These are phyloP conservation scores for Salvelinus sp. DNA, from an alignment of 2,113 vertebrate species.

Conservation along the genomic window DNA sequence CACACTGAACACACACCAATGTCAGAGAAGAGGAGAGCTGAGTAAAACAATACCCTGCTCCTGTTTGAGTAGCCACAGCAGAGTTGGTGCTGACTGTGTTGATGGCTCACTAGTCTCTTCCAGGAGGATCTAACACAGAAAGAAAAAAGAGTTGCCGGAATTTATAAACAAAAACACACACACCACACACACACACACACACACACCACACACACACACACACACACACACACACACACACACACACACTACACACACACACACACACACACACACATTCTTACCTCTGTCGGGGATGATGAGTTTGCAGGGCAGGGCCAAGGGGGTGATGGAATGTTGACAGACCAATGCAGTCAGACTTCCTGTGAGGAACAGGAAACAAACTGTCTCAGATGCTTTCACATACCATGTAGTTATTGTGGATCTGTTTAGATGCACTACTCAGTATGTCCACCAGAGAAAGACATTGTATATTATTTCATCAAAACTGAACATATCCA, in stretches of 20 bases:
- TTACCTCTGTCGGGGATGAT: constrained; percentile 93
- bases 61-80: constrained; percentile 88
- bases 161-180: background rate
- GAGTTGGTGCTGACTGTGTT: constrained; percentile 86
- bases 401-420: background rate
- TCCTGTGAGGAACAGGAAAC: constrained; percentile 70
- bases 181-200: background rate
- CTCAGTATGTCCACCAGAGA: constrained; percentile 50
- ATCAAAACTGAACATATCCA: no score
- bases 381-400: background rate
- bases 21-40: background rate
- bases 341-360: constrained; percentile 93
- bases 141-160: background rate
- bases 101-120: constrained; percentile 79
- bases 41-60: constrained; percentile 82
- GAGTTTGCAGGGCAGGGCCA: constrained; percentile 92
- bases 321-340: constrained; percentile 93
- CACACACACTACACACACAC: background rate
- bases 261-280: background rate
- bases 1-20: background rate
- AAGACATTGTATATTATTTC: constrained; percentile 2
- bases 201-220: constrained; percentile 7
- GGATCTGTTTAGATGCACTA: background rate
- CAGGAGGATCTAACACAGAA: constrained; percentile 77
- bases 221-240: background rate